phyloP scores from a whole-genome alignment of 2,888 invertebrate genomes.

The Caenorhabditis drosophilae region DNA sequence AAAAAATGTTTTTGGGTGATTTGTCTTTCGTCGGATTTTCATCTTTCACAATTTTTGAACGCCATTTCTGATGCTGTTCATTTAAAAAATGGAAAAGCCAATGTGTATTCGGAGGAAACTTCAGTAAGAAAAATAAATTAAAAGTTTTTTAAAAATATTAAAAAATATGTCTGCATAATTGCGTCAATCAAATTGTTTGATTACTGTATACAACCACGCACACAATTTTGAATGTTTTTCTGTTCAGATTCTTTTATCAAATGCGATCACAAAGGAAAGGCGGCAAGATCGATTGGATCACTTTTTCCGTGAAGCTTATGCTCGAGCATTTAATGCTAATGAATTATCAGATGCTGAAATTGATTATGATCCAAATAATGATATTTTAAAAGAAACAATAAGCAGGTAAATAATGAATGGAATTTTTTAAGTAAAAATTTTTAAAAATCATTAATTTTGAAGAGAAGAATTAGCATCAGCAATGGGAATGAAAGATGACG shows the following conservation, averaged over 20 bases:
- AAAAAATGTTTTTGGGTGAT: constrained; percentile 88
- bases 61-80: constrained; percentile 15
- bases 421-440: too few relatives aligned
- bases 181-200: too few relatives aligned
- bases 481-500: constrained; percentile 90
- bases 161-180: too few relatives aligned
- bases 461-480: constrained; percentile 89
- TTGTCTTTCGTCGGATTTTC: constrained; percentile 77
- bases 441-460: too few relatives aligned
- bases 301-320: constrained; percentile 79
- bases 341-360: constrained; percentile 50
- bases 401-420: too few relatives aligned
- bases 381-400: constrained; percentile 58
- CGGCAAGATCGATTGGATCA: constrained; percentile 88
- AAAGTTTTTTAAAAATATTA: too few relatives aligned
- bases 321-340: constrained; percentile 47
- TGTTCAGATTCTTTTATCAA: constrained; percentile 2
- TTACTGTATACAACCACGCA: not conserved
- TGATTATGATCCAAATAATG: constrained; percentile 16
- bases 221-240: not conserved
- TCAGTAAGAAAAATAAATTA: too few relatives aligned
- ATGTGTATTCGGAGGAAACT: constrained; percentile 27
- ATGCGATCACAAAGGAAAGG: constrained; percentile 70
- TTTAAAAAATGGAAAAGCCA: constrained; percentile 17
- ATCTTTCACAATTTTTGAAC: constrained; percentile 32